A percentile compares a stretch with the other conserved stretches of the same genome.
These are phyloP conservation scores for Drosophila sordidapex DNA, from an alignment of 2,888 invertebrate genomes.

Conservation along the genomic window DNA sequence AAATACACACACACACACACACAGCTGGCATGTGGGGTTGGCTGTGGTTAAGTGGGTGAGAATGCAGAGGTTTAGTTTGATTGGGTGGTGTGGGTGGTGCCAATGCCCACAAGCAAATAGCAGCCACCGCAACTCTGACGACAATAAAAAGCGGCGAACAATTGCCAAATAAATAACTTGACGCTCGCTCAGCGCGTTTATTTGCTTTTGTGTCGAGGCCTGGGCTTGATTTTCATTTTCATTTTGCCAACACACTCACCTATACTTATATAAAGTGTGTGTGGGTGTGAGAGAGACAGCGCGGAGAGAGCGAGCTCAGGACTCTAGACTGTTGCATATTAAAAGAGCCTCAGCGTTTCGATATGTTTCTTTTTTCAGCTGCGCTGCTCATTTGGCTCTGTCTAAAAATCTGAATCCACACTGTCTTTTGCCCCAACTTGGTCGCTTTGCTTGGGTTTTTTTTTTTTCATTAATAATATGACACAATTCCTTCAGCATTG, in stretches of 20 bases:
- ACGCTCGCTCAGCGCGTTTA: slow-evolving; percentile 71
- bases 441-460: slow-evolving; percentile 22
- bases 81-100: slow-evolving; percentile 22
- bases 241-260: slow-evolving; percentile 47
- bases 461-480: slow-evolving; percentile 76
- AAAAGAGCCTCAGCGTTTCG: slow-evolving; percentile 61
- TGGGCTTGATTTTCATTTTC: slow-evolving; percentile 75
- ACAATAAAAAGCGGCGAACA: slow-evolving; percentile 74
- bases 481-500: slow-evolving; percentile 77
- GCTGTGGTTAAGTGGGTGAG: slow-evolving; percentile 6
- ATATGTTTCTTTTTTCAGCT: slow-evolving; percentile 25
- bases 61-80: not conserved
- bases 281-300: not conserved
- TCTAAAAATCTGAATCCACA: slow-evolving; percentile 43
- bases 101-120: slow-evolving; percentile 72
- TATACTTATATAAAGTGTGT: not conserved
- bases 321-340: slow-evolving; percentile 70
- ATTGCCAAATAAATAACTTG: slow-evolving; percentile 81
- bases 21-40: slow-evolving; percentile 11
- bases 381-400: slow-evolving; percentile 62
- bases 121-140: slow-evolving; percentile 64
- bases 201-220: slow-evolving; percentile 66
- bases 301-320: slow-evolving; percentile 11
- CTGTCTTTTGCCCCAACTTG: not conserved
- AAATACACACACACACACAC: slow-evolving; percentile 11